phyloP scores from a whole-genome alignment of 1,140 invertebrate genomes.

The Caenorhabditis briggsae region DNA sequence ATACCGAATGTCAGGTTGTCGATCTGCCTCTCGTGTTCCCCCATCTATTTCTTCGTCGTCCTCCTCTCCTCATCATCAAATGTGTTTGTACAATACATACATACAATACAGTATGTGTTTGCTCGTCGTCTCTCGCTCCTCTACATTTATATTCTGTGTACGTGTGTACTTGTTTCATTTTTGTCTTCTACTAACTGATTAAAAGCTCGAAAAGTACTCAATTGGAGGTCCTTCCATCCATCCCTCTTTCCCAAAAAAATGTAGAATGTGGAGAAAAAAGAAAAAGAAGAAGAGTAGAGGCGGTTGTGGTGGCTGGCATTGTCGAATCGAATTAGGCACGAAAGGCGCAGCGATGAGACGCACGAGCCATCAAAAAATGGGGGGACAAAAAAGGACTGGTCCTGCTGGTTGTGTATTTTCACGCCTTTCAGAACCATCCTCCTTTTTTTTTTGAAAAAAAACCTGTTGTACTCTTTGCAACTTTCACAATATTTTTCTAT shows the following conservation, averaged over 20 bases:
- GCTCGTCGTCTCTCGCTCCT: slow-evolving; percentile 18
- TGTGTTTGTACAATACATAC: slow-evolving; percentile 54
- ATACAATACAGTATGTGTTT: slow-evolving; percentile 56
- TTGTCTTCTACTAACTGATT: slow-evolving; percentile 36
- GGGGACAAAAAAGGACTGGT: slow-evolving; percentile 41
- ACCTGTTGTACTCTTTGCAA: background rate
- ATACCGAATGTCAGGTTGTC: slow-evolving; percentile 28
- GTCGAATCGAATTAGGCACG: slow-evolving; percentile 52
- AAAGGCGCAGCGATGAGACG: slow-evolving; percentile 27
- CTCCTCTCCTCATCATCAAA: slow-evolving; percentile 49
- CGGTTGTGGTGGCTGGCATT: slow-evolving; percentile 24
- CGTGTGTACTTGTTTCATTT: slow-evolving; percentile 49
- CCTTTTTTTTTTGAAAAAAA: background rate
- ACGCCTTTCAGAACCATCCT: slow-evolving; percentile 4
- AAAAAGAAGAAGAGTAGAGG: background rate
- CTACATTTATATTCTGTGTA: slow-evolving; percentile 13
- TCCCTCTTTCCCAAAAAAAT: background rate
- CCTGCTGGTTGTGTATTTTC: slow-evolving; percentile 1
- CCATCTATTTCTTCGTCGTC: background rate
- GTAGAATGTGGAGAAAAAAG: background rate
- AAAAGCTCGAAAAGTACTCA: background rate
- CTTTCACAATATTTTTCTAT: background rate
- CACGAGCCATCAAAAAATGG: slow-evolving; percentile 36
- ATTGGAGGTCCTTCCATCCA: background rate
- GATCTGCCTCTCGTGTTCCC: slow-evolving; percentile 44